These are phyloP conservation scores for Megalonaias nervosa DNA, from an alignment of 1,140 invertebrate species.

Conservation along the genomic window DNA sequence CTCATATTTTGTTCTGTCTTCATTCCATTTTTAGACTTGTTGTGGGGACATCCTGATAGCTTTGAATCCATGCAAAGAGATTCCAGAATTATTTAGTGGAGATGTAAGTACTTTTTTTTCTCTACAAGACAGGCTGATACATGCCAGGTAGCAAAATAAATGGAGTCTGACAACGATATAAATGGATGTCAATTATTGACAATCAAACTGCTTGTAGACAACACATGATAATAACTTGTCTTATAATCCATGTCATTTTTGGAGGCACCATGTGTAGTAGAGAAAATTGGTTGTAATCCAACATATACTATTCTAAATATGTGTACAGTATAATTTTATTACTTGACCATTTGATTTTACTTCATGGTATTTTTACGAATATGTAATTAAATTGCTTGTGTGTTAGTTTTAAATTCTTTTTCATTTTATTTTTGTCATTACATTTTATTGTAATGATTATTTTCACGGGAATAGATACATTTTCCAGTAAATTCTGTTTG, in stretches of 20 bases:
- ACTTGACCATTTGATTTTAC: no score
- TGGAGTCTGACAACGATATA: background rate
- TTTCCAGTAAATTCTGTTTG: no score
- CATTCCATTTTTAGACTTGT: slow-evolving; percentile 76
- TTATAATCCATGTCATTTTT: background rate
- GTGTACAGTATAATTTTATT: no score
- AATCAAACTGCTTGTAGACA: background rate
- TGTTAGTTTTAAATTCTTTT: no score
- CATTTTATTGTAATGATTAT: no score
- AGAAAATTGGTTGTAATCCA: no score
- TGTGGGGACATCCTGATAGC: slow-evolving; percentile 89
- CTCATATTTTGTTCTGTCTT: background rate
- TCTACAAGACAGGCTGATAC: no score
- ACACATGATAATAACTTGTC: background rate
- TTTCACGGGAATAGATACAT: no score
- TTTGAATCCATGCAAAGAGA: slow-evolving; percentile 85
- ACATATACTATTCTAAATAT: no score
- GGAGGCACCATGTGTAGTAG: slow-evolving; percentile 68
- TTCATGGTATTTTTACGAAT: no score
- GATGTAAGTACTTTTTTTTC: slow-evolving; percentile 72
- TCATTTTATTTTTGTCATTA: no score
- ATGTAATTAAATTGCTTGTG: no score
- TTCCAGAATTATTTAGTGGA: slow-evolving; percentile 81
- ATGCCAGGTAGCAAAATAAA: background rate
- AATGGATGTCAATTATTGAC: background rate